Evolutionary conservation across 53 echinoderm and acorn worm species (phyloP).

Genomic region (Pentamera pediparva): DNA sequence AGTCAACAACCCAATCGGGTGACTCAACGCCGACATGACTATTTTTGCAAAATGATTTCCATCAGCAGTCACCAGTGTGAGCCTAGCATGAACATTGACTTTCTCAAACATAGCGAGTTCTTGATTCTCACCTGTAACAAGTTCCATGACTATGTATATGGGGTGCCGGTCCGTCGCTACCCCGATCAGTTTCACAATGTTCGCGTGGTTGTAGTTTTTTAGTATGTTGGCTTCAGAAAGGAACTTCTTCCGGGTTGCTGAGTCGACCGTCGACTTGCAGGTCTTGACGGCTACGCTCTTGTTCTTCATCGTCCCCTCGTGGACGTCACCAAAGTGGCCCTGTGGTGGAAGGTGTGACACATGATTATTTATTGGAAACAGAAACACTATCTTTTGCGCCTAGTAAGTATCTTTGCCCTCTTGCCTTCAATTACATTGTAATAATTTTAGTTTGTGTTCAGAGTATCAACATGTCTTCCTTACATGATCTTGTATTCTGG

Average conservation of each 20-base stretch:
- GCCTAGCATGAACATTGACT: neutral
- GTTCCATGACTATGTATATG: slow-evolving; percentile 99
- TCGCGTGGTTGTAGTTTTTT: slow-evolving; percentile 88
- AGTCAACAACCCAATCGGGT: no score
- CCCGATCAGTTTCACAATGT: slow-evolving; percentile 94
- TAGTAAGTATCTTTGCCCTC: neutral
- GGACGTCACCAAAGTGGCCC: slow-evolving; percentile 99
- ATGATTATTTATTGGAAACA: neutral
- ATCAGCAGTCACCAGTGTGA: neutral
- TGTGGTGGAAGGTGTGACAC: slow-evolving; percentile 3
- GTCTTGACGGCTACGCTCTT: slow-evolving; percentile 87
- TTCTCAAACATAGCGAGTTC: neutral
- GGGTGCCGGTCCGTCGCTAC: slow-evolving; percentile 96
- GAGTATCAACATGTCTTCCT: no score
- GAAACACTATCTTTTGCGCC: neutral
- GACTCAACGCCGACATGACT: neutral
- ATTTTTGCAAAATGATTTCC: no score
- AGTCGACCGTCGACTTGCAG: slow-evolving; percentile 92
- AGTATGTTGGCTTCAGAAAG: slow-evolving; percentile 88
- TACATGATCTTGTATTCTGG: no score
- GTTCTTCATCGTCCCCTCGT: slow-evolving; percentile 68
- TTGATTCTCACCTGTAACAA: slow-evolving; percentile 64
- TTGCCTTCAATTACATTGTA: no score
- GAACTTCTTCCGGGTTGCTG: slow-evolving; percentile 84
- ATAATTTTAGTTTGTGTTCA: no score